phyloP scores from a whole-genome alignment of 35 echinoderm and acorn worm species.

The Ophiothrix spiculata region DNA sequence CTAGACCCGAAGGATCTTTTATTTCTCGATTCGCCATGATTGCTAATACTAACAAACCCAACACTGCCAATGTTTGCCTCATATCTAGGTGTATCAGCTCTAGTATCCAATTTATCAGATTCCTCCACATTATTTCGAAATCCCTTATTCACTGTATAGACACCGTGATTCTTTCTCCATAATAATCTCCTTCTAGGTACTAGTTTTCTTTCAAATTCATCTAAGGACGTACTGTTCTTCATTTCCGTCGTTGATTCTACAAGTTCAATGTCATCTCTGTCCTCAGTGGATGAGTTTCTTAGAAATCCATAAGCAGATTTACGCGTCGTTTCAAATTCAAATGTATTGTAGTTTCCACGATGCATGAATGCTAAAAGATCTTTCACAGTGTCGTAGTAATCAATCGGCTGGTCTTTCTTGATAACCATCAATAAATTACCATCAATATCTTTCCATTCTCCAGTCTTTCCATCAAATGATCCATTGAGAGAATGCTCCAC shows the following conservation, averaged over 20 bases:
- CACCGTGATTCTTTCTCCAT: neutral
- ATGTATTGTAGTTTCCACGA: neutral
- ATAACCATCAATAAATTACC: conserved; percentile 41
- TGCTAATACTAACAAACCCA: neutral
- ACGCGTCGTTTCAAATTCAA: neutral
- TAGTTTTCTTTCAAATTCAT: neutral
- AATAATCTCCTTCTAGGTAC: neutral
- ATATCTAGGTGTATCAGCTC: neutral
- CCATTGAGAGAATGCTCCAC: conserved; percentile 86
- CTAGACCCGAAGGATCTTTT: neutral
- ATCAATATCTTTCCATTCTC: conserved; percentile 50
- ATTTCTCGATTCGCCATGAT: neutral
- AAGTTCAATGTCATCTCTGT: neutral
- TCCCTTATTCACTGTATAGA: neutral
- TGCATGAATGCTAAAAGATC: neutral
- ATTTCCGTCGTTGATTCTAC: neutral
- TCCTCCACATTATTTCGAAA: too few species aligned
- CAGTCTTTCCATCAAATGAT: conserved; percentile 58
- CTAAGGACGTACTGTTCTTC: neutral
- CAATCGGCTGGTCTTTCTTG: neutral
- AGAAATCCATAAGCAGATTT: conserved; percentile 30
- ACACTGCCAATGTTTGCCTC: neutral
- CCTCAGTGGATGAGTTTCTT: neutral
- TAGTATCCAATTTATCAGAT: neutral
- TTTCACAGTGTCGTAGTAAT: neutral